Conservation (phyloP, 2,888 invertebrate species). For the Melipona beecheii region DNA sequence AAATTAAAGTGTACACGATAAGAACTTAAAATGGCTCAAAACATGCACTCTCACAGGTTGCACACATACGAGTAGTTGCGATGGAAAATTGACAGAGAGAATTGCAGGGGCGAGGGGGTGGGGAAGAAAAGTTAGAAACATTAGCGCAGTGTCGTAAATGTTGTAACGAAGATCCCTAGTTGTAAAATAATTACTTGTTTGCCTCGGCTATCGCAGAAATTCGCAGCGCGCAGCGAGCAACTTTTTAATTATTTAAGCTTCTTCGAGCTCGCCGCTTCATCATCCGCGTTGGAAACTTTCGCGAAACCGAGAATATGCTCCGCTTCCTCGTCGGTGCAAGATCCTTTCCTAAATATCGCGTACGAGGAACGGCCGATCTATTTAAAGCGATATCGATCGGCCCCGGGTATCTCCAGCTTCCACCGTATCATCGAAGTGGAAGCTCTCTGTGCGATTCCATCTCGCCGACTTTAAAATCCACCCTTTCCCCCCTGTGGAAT, state of each 20-base stretch:
- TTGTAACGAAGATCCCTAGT: not conserved
- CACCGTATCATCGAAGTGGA: not conserved
- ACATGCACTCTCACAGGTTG: too few relatives aligned
- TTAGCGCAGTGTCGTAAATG: not conserved
- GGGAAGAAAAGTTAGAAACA: not conserved
- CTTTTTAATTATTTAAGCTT: constrained; percentile 36
- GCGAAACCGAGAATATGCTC: not conserved
- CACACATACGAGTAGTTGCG: not conserved
- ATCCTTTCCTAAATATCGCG: not conserved
- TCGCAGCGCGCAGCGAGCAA: not conserved
- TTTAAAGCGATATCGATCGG: constrained; percentile 25
- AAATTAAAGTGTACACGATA: too few relatives aligned
- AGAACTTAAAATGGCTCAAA: too few relatives aligned
- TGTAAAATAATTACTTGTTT: constrained; percentile 18
- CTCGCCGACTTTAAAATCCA: not conserved
- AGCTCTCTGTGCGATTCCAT: not conserved
- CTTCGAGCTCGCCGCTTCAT: not conserved
- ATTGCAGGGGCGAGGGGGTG: not conserved
- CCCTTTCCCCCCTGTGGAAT: not conserved
- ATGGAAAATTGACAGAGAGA: not conserved
- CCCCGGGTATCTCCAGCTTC: not conserved
- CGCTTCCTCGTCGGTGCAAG: not conserved
- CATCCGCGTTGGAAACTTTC: not conserved
- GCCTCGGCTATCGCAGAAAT: constrained; percentile 4
- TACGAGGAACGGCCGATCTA: not conserved